Evolutionary conservation across 2,113 vertebrate species (phyloP), one percentile per base, ranked within the genome.

Genomic region (Lophura nycthemera): DNA sequence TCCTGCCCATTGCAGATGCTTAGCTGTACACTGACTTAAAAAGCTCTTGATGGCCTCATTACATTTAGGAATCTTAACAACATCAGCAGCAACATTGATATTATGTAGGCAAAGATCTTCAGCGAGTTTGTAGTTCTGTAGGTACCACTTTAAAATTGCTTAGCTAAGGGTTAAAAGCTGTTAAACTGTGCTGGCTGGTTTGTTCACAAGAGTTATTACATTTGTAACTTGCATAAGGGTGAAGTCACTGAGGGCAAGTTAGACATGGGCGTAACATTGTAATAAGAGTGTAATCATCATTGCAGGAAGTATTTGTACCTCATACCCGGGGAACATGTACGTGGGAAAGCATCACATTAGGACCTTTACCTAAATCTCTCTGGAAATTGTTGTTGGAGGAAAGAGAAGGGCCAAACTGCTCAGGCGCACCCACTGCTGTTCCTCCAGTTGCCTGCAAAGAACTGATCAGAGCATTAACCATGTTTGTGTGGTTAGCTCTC

Each of bases 121-220:
- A 67, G 10, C 0, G 5, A 90, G 76, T 83, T 40, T 81, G 86
- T 17, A 78, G 69, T 47, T 92, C 34, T 17, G 75, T 77, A 75
- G 32, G 57, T 59, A 87, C 42, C 36, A 40, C 67, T 91, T 88
- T 54, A 74, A 88, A 95, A 88, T 59, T 88, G 64, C 65, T 88
- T 72, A 78, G 73, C 47, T 92, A 77, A 77, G 73, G 61, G 65
- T 75, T 86, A 90, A 75, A 96, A 96, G 92, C 80, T 86, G 92
- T 86, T 86, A 75, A 88, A 94, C 95, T 75, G 92, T 75, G 83
- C 93, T 81, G 88, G 60, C 96, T 92, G 95, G 95, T 93, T 96
- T 83, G 93, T 88, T 93, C 86, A 75, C 86, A 74, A 2, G 7
- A 80, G 38, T 81, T 88, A 88, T 38, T 93, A 64, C 61, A 83